phyloP scores from a whole-genome alignment of 2,888 invertebrate genomes.

The Sclerodermus sp. region DNA sequence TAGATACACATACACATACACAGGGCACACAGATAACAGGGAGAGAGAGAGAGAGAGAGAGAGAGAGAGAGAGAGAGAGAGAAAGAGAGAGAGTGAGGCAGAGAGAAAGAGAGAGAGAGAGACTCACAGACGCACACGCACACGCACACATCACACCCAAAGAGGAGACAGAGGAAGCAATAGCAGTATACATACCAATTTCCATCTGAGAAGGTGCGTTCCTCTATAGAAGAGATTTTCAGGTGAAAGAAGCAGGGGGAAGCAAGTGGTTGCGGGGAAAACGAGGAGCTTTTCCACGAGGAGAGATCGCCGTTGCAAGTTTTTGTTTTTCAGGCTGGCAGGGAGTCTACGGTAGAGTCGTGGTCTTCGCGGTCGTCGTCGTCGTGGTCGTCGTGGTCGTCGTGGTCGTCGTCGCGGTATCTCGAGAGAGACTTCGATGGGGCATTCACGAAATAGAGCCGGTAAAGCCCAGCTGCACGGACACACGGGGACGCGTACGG shows the following conservation, averaged over 20 bases:
- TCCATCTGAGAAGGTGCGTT: constrained; percentile 30
- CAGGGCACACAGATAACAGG: no score
- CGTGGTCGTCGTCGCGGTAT: constrained; percentile 25
- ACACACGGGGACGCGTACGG: constrained; percentile 6
- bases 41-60: no score
- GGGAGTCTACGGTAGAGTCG: constrained; percentile 18
- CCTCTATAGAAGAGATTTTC: neutral
- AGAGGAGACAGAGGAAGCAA: neutral
- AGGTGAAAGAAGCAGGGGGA: constrained; percentile 1
- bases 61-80: no score
- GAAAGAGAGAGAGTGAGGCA: no score
- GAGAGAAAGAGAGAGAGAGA: no score
- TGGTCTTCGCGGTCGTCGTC: constrained; percentile 14
- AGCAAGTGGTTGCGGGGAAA: constrained; percentile 26
- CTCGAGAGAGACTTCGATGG: constrained; percentile 25
- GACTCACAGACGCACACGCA: no score
- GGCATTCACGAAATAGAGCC: constrained; percentile 29
- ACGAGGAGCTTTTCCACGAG: constrained; percentile 42
- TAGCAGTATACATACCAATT: constrained; percentile 31
- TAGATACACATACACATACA: no score
- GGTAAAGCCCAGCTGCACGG: constrained; percentile 28
- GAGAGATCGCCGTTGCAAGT: constrained; percentile 35
- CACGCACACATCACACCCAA: no score
- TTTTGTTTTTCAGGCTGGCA: neutral
- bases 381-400: constrained; percentile 20